phyloP scores from a whole-genome alignment of 2,797 vertebrate genomes.

The Mus minutoides region DNA sequence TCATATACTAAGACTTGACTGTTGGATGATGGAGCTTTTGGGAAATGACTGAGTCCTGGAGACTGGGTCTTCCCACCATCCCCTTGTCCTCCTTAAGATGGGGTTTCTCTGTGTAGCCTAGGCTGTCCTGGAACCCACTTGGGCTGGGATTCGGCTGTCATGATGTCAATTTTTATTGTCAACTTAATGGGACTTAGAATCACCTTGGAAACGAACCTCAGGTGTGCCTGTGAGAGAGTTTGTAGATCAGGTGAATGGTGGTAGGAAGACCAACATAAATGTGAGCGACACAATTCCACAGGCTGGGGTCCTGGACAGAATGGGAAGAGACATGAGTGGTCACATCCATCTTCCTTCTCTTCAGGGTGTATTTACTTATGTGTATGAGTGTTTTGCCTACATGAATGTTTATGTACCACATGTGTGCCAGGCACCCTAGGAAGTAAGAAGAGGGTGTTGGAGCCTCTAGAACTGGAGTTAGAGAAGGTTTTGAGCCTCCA shows the following conservation, averaged over 20 bases:
- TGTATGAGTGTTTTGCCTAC: background rate
- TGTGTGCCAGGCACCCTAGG: background rate
- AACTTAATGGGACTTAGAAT: background rate
- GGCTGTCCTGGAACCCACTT: background rate
- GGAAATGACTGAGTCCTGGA: background rate
- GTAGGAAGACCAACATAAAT: too few species aligned
- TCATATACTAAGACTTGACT: background rate
- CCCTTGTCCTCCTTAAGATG: background rate
- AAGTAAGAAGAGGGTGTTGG: background rate
- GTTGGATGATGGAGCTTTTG: background rate
- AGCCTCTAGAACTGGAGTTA: background rate
- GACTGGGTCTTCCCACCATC: background rate
- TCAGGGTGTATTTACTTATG: background rate
- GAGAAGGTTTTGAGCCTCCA: background rate
- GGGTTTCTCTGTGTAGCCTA: background rate
- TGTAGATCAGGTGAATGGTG: background rate
- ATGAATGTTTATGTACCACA: background rate
- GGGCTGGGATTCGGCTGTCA: background rate
- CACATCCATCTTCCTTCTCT: background rate
- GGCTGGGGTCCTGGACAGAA: background rate
- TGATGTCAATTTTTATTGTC: background rate
- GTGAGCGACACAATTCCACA: background rate
- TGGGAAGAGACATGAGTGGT: too few species aligned
- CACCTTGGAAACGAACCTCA: background rate
- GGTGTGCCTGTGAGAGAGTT: too few species aligned